A percentile compares a stretch with the other conserved stretches of the same genome.
phyloP scores from a whole-genome alignment of 2,113 vertebrate species.

The Coregonus clupeaformis region DNA sequence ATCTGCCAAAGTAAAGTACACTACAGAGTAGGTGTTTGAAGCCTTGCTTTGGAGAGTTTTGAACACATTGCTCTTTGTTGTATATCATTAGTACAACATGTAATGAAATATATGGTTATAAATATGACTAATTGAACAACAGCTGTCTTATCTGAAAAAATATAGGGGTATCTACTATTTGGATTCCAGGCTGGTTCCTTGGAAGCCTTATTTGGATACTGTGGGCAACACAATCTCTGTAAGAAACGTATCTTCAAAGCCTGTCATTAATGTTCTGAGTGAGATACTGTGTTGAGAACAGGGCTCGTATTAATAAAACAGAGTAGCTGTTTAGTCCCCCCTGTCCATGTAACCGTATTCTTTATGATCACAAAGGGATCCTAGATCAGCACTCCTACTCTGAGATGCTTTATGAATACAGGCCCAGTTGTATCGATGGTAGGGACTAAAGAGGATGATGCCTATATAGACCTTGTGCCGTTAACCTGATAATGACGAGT shows the following conservation, averaged over 20 bases:
- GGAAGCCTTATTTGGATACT: conserved; percentile 59
- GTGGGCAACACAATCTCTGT: conserved; percentile 1
- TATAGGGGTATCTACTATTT: not conserved
- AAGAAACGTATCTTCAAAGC: not conserved
- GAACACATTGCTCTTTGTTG: conserved; percentile 16
- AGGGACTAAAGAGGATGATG: not conserved
- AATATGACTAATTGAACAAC: conserved; percentile 3
- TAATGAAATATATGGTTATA: not conserved
- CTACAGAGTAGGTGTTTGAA: conserved; percentile 18
- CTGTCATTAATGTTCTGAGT: not conserved
- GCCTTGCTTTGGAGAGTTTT: not conserved
- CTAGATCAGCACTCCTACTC: no score
- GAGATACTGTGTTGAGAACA: conserved; percentile 1
- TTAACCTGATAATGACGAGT: not conserved
- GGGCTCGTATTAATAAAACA: no score
- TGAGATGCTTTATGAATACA: no score
- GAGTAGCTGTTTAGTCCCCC: no score
- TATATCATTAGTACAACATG: not conserved
- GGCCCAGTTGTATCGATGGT: not conserved
- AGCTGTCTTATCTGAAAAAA: not conserved
- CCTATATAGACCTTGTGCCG: conserved; percentile 30
- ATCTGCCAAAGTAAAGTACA: not conserved
- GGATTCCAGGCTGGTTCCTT: conserved; percentile 67
- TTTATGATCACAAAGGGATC: no score
- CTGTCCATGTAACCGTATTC: no score